These are phyloP conservation scores for Xestia sexstrigata DNA, from an alignment of 2,888 invertebrate genomes.

Conservation along the genomic window DNA sequence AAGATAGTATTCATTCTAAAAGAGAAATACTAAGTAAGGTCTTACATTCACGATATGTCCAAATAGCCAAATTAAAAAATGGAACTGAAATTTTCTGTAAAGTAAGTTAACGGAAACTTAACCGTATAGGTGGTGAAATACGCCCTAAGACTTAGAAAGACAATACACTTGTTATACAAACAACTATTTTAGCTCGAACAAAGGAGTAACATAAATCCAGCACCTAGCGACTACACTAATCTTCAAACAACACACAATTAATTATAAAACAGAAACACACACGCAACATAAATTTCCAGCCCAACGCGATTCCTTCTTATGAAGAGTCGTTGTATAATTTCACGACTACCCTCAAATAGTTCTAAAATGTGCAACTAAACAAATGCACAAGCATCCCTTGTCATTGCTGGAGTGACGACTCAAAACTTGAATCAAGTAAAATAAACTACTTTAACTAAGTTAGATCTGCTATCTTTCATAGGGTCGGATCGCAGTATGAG, in stretches of 20 bases:
- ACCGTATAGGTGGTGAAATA: too few species aligned
- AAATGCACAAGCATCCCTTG: slow-evolving; percentile 32
- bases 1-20: too few species aligned
- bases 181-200: not conserved
- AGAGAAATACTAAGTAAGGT: too few species aligned
- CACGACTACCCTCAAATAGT: slow-evolving; percentile 27
- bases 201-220: not conserved
- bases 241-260: slow-evolving; percentile 8
- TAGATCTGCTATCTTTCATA: slow-evolving; percentile 39
- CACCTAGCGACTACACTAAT: not conserved
- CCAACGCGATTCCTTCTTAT: not conserved
- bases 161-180: not conserved
- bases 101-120: too few species aligned
- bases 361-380: slow-evolving; percentile 37
- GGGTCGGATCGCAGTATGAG: slow-evolving; percentile 18
- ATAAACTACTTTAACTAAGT: slow-evolving; percentile 56
- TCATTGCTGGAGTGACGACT: slow-evolving; percentile 30
- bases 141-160: too few species aligned
- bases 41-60: too few species aligned
- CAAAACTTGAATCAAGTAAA: slow-evolving; percentile 55
- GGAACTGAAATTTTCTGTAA: too few species aligned
- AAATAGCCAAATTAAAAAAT: too few species aligned
- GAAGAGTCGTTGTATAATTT: slow-evolving; percentile 40
- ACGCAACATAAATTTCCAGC: slow-evolving; percentile 17
- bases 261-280: slow-evolving; percentile 14